phyloP scores from a whole-genome alignment of 2,888 invertebrate species.

The Drosophila ustulata region DNA sequence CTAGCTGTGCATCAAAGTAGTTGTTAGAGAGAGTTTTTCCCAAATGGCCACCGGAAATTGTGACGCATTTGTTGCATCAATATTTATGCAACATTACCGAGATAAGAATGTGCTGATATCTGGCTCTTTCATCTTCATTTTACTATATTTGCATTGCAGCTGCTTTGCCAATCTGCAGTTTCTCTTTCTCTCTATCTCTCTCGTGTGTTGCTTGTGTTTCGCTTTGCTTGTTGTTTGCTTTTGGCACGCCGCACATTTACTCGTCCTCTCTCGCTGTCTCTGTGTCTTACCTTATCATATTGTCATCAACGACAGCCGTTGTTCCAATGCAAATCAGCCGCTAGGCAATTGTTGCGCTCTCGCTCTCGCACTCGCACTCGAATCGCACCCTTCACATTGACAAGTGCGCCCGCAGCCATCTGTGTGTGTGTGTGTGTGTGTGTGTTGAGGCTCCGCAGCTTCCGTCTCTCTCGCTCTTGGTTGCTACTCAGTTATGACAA shows the following conservation, averaged over 20 bases:
- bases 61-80: conserved; percentile 58
- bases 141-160: conserved; percentile 41
- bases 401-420: conserved; percentile 61
- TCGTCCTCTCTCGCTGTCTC: not conserved
- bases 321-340: conserved; percentile 59
- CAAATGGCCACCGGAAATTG: conserved; percentile 56
- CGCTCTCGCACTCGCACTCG: conserved; percentile 31
- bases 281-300: conserved; percentile 52
- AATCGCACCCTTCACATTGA: conserved; percentile 61
- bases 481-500: conserved; percentile 43
- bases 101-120: conserved; percentile 19
- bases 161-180: conserved; percentile 29
- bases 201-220: conserved; percentile 27
- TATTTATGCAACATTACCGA: conserved; percentile 55
- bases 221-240: conserved; percentile 46
- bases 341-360: conserved; percentile 38
- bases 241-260: conserved; percentile 33
- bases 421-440: not conserved
- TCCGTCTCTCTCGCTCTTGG: not conserved
- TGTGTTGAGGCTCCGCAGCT: not conserved
- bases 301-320: conserved; percentile 58
- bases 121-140: conserved; percentile 29
- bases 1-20: not conserved
- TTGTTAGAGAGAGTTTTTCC: not conserved
- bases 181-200: conserved; percentile 6